Conservation (phyloP, 2,888 invertebrate genomes). For the Heteromyza rotundicornis region DNA sequence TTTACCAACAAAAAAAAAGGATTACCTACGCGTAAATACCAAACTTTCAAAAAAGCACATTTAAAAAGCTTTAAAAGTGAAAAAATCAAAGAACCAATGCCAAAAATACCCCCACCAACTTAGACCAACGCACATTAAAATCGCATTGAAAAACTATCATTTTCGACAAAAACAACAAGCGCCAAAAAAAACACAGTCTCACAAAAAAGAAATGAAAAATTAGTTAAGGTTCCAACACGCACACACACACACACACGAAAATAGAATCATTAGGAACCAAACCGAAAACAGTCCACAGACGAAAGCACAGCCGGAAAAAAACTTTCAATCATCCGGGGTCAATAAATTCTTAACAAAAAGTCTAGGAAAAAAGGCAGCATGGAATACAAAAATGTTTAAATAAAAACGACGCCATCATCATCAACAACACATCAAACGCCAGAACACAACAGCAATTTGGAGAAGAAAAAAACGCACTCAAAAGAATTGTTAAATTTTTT, state of each 20-base stretch:
- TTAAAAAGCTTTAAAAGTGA: not conserved
- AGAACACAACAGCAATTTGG: not conserved
- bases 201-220: not conserved
- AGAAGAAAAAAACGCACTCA: slow-evolving; percentile 1
- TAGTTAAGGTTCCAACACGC: not conserved
- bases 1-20: too few species aligned
- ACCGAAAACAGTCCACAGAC: not conserved
- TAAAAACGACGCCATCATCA: not conserved
- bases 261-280: not conserved
- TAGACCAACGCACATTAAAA: not conserved
- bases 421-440: not conserved
- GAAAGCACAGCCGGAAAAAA: slow-evolving; percentile 6
- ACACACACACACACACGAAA: not conserved
- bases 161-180: too few species aligned
- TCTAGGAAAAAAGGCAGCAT: slow-evolving; percentile 17
- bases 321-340: slow-evolving; percentile 30
- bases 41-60: not conserved
- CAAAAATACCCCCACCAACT: not conserved
- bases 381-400: too few species aligned
- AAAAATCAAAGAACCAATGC: not conserved
- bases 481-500: slow-evolving; percentile 5
- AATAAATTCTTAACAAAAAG: slow-evolving; percentile 21
- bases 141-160: not conserved
- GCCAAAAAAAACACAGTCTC: not conserved
- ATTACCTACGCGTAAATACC: too few species aligned